These are phyloP conservation scores for Cettia cetti DNA, from an alignment of 2,113 vertebrate genomes.

Conservation along the genomic window DNA sequence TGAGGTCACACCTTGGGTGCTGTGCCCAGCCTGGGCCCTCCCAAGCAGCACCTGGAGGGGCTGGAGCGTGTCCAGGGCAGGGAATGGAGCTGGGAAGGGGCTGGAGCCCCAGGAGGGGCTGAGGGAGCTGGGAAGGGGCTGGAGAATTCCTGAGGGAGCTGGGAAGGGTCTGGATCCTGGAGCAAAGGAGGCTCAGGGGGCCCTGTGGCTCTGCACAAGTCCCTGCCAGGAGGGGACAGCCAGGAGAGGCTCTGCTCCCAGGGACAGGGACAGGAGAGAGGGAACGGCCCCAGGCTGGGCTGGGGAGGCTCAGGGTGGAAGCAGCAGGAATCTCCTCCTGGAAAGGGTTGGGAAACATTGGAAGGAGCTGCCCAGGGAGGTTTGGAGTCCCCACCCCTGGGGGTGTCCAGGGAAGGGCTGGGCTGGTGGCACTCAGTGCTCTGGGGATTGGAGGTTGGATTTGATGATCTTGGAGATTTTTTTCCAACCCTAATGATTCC, in stretches of 20 bases:
- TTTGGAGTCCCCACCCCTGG: neutral
- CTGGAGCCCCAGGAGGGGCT: neutral
- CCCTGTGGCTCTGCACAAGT: neutral
- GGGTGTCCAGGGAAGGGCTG: fast-evolving
- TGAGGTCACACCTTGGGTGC: neutral
- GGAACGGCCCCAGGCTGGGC: neutral
- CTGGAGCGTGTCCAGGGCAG: neutral
- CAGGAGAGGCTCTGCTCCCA: neutral
- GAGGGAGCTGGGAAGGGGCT: neutral
- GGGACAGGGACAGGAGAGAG: neutral
- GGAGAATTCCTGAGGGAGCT: no score
- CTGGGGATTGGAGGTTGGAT: neutral
- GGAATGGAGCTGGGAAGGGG: neutral
- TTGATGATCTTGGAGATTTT: neutral
- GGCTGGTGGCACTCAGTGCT: neutral
- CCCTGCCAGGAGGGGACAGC: neutral
- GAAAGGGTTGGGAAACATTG: fast-evolving
- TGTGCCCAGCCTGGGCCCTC: neutral
- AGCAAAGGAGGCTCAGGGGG: neutral
- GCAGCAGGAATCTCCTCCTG: neutral
- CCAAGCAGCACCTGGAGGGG: neutral
- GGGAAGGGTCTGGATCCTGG: neutral
- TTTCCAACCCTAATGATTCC: neutral
- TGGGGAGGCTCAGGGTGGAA: neutral
- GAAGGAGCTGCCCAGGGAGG: neutral